Evolutionary conservation across 2,888 invertebrate species (phyloP).

Genomic region (Coelogynopora nodosa): DNA sequence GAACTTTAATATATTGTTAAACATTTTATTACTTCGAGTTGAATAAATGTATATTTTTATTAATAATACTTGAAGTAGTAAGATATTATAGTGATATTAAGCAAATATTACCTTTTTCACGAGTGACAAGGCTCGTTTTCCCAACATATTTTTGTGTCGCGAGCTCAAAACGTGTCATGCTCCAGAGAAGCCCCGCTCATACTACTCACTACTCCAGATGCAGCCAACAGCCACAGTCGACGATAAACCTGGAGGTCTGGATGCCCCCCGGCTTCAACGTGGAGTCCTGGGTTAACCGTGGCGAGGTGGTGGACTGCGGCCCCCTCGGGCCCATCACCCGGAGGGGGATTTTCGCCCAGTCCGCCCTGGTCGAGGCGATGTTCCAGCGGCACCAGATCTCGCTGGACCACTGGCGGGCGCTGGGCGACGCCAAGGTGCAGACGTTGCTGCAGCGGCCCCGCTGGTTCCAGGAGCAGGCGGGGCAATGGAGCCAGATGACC

Average conservation of each 20-base stretch:
- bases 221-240: not conserved
- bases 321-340: conserved; percentile 40
- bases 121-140: too few relatives aligned
- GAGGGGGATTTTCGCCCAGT: not conserved
- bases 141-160: too few relatives aligned
- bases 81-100: too few relatives aligned
- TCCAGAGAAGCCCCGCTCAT: too few relatives aligned
- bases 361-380: not conserved
- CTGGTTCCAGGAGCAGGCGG: not conserved
- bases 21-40: too few relatives aligned
- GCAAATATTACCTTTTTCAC: too few relatives aligned
- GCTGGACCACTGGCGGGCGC: not conserved
- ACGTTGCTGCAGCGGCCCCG: not conserved
- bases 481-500: not conserved
- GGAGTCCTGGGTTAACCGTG: conserved; percentile 21
- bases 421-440: not conserved
- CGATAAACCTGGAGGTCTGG: conserved; percentile 42
- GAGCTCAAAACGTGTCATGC: too few relatives aligned
- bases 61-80: too few relatives aligned
- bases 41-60: too few relatives aligned
- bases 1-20: too few relatives aligned
- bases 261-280: conserved; percentile 38
- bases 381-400: not conserved
- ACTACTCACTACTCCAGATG: too few relatives aligned
- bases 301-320: conserved; percentile 38